Conservation (phyloP, 2,888 invertebrate genomes). For the Agonopterix alstromeriana region DNA sequence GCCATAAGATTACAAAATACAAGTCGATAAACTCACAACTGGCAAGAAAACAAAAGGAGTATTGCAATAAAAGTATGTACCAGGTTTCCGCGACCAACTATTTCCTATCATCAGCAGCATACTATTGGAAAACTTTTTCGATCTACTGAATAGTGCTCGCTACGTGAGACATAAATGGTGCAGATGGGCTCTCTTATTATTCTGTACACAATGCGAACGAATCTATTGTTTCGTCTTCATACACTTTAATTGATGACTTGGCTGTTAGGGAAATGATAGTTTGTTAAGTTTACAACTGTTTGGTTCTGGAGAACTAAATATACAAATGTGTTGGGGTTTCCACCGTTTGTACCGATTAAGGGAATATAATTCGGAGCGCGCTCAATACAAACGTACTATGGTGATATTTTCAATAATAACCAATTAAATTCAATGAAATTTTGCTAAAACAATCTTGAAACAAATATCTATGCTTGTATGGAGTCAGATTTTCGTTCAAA, state of each 20-base stretch:
- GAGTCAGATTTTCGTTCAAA: no score
- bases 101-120: slow-evolving; percentile 62
- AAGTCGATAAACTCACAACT: slow-evolving; percentile 18
- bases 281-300: slow-evolving; percentile 10
- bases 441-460: no score
- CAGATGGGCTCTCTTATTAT: slow-evolving; percentile 54
- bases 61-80: slow-evolving; percentile 51
- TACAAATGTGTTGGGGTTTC: no score
- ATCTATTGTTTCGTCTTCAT: slow-evolving; percentile 37
- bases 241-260: slow-evolving; percentile 9
- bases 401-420: no score
- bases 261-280: slow-evolving; percentile 15
- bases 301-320: no score
- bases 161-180: slow-evolving; percentile 62
- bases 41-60: slow-evolving; percentile 18
- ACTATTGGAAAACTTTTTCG: slow-evolving; percentile 73
- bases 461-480: no score
- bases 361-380: no score
- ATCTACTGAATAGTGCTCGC: slow-evolving; percentile 58
- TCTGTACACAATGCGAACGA: slow-evolving; percentile 51
- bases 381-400: no score
- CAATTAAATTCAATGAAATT: no score
- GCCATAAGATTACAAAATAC: slow-evolving; percentile 8
- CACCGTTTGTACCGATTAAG: no score
- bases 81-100: slow-evolving; percentile 47